Percentiles rank a stretch among this genome's conserved stretches.
phyloP scores from a whole-genome alignment of 2,888 invertebrate genomes.

The Perizoma flavofasciatum region DNA sequence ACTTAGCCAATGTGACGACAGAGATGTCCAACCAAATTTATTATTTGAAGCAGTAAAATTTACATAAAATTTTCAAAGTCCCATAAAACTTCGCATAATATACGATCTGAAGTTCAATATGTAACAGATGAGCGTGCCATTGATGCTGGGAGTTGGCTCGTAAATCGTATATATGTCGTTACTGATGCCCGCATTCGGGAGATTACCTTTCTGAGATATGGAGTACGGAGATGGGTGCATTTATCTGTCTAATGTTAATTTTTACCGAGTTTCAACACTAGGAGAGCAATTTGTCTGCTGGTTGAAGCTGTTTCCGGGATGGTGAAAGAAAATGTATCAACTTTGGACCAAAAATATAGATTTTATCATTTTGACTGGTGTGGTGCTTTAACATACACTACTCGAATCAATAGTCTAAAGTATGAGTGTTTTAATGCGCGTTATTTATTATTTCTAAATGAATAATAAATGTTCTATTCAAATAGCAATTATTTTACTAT shows the following conservation, averaged over 20 bases:
- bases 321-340: too few species aligned
- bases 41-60: conserved; percentile 26
- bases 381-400: too few species aligned
- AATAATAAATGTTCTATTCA: background rate
- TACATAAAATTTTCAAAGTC: conserved; percentile 30
- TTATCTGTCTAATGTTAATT: background rate
- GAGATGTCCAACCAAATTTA: conserved; percentile 15
- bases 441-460: too few species aligned
- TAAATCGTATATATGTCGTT: conserved; percentile 55
- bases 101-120: conserved; percentile 44
- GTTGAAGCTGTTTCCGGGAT: too few species aligned
- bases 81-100: conserved; percentile 46
- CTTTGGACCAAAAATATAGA: too few species aligned
- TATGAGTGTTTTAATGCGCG: too few species aligned
- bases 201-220: conserved; percentile 27
- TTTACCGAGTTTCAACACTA: background rate
- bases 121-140: conserved; percentile 50
- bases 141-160: conserved; percentile 49
- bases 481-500: background rate
- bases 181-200: conserved; percentile 34
- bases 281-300: too few species aligned
- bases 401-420: too few species aligned
- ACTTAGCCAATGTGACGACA: conserved; percentile 2
- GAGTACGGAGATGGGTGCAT: conserved; percentile 22
- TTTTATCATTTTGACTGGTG: too few species aligned